These are phyloP conservation scores for Macroglossus sobrinus DNA, from an alignment of 2,113 vertebrate species.

Conservation along the genomic window DNA sequence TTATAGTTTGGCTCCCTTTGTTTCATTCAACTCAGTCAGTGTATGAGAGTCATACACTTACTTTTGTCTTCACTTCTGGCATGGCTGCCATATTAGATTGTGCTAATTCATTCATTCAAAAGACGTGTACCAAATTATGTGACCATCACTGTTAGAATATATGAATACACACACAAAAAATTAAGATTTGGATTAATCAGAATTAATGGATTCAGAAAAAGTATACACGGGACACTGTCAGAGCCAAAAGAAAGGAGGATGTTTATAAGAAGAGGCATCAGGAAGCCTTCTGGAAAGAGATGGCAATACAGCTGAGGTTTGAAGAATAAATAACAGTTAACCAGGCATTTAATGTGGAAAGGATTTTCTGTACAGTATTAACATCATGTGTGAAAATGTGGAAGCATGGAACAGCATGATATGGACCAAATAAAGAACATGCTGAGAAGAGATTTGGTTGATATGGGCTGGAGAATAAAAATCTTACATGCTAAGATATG, in stretches of 20 bases:
- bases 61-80: not conserved
- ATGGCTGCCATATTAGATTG: not conserved
- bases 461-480: not conserved
- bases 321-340: not conserved
- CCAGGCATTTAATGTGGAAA: not conserved
- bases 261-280: not conserved
- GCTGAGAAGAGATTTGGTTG: not conserved
- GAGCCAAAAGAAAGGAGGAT: not conserved
- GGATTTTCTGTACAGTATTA: not conserved
- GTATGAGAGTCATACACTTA: not conserved
- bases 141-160: not conserved
- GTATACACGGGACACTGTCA: not conserved
- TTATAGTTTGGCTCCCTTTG: not conserved
- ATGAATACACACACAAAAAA: not conserved
- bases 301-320: not conserved
- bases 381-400: not conserved
- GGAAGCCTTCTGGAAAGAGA: not conserved
- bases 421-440: not conserved
- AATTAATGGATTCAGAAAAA: not conserved
- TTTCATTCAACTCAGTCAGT: not conserved
- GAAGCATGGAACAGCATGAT: not conserved
- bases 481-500: not conserved
- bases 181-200: not conserved
- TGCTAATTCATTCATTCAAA: not conserved
- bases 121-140: not conserved